Conservation (phyloP, 2,113 vertebrate genomes). For the Myotis yumanensis region DNA sequence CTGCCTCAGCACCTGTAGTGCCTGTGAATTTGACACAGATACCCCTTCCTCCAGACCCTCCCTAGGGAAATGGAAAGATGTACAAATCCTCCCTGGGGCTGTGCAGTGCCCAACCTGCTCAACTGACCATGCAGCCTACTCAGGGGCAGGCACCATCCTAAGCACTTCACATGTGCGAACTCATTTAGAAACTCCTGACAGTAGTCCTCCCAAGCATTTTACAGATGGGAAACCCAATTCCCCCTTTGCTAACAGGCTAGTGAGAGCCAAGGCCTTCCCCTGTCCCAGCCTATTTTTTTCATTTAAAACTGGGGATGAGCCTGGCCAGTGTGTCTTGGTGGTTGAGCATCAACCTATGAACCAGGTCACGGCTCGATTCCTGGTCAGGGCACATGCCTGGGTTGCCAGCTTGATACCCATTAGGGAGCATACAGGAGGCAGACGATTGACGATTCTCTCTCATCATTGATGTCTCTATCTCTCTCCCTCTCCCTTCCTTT, state of each 20-base stretch:
- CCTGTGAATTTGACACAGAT: neutral
- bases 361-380: too few species aligned
- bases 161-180: neutral
- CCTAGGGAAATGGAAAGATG: neutral
- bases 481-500: neutral
- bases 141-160: fast-evolving
- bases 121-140: neutral
- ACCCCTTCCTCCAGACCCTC: too few species aligned
- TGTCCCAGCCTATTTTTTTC: neutral
- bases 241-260: neutral
- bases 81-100: neutral
- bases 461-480: too few species aligned
- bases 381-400: too few species aligned
- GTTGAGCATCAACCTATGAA: too few species aligned
- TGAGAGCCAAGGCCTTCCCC: neutral
- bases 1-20: neutral
- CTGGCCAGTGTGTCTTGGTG: too few species aligned
- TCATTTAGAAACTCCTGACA: neutral
- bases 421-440: too few species aligned
- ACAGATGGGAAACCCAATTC: too few species aligned
- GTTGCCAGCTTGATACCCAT: too few species aligned
- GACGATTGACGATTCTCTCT: too few species aligned
- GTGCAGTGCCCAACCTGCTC: neutral
- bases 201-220: too few species aligned
- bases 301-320: neutral